Conservation (phyloP, 2,113 vertebrate species). For the Tychaedon coryphoeus region DNA sequence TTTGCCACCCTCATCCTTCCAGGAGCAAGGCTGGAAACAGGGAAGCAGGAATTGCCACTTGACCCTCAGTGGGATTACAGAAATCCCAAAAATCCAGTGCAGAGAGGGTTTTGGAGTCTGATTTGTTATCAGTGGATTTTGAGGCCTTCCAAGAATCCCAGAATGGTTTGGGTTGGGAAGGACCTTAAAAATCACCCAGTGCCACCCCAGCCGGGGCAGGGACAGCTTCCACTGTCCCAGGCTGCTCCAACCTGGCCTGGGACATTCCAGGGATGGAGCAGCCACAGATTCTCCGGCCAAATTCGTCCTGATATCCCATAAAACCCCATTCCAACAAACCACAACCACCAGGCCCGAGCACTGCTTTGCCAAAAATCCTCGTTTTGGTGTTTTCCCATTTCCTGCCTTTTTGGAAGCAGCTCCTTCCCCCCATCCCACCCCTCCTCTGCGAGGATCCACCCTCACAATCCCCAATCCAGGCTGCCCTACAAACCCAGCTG, state of each 20-base stretch:
- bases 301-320: not conserved
- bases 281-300: not conserved
- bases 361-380: not conserved
- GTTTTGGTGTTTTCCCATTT: accelerated
- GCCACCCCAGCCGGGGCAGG: not conserved
- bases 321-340: not conserved
- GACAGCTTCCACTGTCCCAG: not conserved
- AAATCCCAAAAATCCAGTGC: not conserved
- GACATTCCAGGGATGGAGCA: not conserved
- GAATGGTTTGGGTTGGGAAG: not conserved
- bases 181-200: too few species aligned
- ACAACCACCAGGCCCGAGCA: accelerated
- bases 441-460: accelerated
- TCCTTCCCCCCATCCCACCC: not conserved
- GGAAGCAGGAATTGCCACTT: not conserved
- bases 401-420: not conserved
- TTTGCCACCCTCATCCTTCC: not conserved
- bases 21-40: not conserved
- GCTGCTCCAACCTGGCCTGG: not conserved
- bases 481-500: not conserved
- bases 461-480: accelerated
- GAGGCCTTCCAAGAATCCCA: not conserved
- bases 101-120: not conserved
- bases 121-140: not conserved
- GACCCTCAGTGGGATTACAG: not conserved